Evolutionary conservation across 2,113 vertebrate species (phyloP).

Genomic region (Elephantulus edwardii): DNA sequence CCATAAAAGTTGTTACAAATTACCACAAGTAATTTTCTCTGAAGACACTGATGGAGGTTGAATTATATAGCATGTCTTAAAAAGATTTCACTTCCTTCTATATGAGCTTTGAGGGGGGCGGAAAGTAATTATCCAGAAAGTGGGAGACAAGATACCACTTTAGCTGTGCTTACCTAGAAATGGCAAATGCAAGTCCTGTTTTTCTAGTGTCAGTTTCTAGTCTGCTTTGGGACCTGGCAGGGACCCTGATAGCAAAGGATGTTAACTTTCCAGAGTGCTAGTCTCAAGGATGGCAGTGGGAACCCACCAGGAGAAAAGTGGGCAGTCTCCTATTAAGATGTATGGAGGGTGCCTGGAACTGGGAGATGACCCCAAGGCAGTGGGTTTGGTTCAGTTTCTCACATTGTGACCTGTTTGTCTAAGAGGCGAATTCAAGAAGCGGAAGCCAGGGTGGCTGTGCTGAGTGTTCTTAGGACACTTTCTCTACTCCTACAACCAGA

Average conservation of each 20-base stretch:
- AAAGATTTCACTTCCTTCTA: background rate
- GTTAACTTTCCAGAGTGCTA: too few relatives aligned
- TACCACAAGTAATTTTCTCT: slow-evolving; percentile 24
- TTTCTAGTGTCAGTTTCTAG: background rate
- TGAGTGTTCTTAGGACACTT: background rate
- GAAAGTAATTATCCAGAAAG: background rate
- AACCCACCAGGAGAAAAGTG: too few relatives aligned
- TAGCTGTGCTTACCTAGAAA: background rate
- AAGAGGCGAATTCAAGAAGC: background rate
- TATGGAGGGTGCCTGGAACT: too few relatives aligned
- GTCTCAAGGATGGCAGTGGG: too few relatives aligned
- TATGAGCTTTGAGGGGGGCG: background rate
- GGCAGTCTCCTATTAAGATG: too few relatives aligned
- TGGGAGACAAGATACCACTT: background rate
- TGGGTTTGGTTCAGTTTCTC: too few relatives aligned
- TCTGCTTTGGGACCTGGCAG: background rate
- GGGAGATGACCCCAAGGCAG: too few relatives aligned
- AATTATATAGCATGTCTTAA: background rate
- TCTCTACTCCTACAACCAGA: background rate
- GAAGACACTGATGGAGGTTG: background rate
- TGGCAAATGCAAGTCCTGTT: background rate
- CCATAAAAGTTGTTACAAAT: slow-evolving; percentile 16
- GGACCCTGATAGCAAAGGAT: too few relatives aligned
- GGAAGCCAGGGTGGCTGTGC: background rate
- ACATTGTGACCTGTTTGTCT: background rate